Evolutionary conservation across 2,888 invertebrate species (phyloP).

Genomic region (Spisula subtruncata): DNA sequence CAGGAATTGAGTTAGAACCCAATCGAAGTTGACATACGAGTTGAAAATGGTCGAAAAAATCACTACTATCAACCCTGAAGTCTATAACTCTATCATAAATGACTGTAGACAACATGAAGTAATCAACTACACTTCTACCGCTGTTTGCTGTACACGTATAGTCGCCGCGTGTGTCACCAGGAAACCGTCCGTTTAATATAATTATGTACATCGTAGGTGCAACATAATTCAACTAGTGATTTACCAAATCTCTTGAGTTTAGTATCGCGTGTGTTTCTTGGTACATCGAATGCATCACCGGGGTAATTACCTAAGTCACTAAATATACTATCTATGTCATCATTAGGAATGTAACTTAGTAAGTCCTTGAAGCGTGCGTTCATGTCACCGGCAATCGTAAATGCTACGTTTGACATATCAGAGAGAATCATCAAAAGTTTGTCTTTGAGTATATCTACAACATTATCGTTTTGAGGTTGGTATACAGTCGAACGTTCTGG

Average conservation of each 20-base stretch:
- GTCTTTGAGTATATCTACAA: constrained; percentile 41
- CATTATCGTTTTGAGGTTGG: constrained; percentile 39
- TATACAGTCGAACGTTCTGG: no score
- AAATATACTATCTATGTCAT: constrained; percentile 47
- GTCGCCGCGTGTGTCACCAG: no score
- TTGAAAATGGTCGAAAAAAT: constrained; percentile 49
- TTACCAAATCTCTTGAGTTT: constrained; percentile 50
- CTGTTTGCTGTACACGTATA: constrained; percentile 43
- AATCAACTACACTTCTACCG: constrained; percentile 57
- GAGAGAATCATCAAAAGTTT: constrained; percentile 38
- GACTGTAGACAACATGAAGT: constrained; percentile 43
- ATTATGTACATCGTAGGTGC: constrained; percentile 44
- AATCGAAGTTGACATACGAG: constrained; percentile 21
- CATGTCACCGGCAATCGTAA: constrained; percentile 56
- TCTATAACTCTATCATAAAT: neutral
- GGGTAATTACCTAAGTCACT: constrained; percentile 30
- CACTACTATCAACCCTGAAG: constrained; percentile 37
- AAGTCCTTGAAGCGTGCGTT: constrained; percentile 55
- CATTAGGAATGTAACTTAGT: constrained; percentile 41
- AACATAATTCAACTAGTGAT: constrained; percentile 52
- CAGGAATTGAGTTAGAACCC: neutral
- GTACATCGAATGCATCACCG: constrained; percentile 13
- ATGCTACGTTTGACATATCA: constrained; percentile 28
- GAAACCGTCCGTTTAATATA: constrained; percentile 49
- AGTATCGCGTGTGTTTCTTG: constrained; percentile 37